Base-by-base conservation (phyloP, 2,113 vertebrate species). In the Panurus biarmicus region DNA sequence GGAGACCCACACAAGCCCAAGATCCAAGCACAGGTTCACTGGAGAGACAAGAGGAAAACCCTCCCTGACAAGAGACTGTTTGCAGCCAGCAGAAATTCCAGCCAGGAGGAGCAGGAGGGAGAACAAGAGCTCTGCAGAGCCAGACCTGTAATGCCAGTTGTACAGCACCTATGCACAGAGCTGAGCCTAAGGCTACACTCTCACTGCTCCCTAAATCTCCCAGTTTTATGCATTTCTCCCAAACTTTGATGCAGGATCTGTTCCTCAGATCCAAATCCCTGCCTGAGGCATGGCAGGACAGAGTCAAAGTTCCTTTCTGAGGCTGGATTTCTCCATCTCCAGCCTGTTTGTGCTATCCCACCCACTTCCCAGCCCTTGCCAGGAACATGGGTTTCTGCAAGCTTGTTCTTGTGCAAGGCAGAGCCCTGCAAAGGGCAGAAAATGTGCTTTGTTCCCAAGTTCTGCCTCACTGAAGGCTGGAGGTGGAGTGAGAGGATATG, bases 171-270 rank as follows among this genome's bases (percentile, higher is more conserved):
- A 9, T 33, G 78, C 67, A 67, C 60, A 21, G 92, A 75, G 76
- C 90, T 42, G 51, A 84, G 91, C 96, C 95, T 26, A 0, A 64
- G 94, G 95, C 89, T 96, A 93, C 89, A 38, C 92, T 94, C 86
- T 92, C 95, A 57, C 94, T 90, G 17, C 86, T 94, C 83, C 94
- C 74, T 83, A 81, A 1, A 89, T 86, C 81, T 72, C 86, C 92
- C 61, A 7, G 24, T 21, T 94, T 81, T 48, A 87, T 87, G 90
- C 80, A 75, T 89, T 94, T 93, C 86, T 94, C 74, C 83, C 86
- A 45, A 87, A 94, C 90, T 95, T 95, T 96, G 94, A 96, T 92
- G 89, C 83, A 94, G 86, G 76, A 81, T 64, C 92, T 51, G 1
- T 33, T 51, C 64, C 85, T 96, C 79, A 74, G 86, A 94, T 86